Evolutionary conservation across 2,888 invertebrate species (phyloP), one percentile per base, ranked within the genome.

Genomic region (Agrochola circellaris): DNA sequence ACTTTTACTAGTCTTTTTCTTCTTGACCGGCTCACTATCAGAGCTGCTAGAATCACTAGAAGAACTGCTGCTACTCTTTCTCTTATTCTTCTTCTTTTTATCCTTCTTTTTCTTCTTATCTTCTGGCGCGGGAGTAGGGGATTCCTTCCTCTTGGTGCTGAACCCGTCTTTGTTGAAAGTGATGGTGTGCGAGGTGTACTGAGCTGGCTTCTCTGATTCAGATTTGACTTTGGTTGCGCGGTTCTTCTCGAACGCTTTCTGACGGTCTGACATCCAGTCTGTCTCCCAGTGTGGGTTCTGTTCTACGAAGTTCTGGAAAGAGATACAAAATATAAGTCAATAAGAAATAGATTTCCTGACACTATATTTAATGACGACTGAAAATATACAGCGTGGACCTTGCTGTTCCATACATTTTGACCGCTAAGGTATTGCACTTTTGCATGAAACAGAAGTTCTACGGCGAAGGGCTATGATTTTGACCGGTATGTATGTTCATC

Each of bases 231-330:
- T 93, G 30, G 73, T 87, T 2, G 93, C 92, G 9, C 96, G 92
- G 74, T 94, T 92, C 90, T 97, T 96, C 87, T 97, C 97, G 81
- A 97, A 97, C 0, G 98, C 97, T 87, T 97, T 98, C 89, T 98
- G 98, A 8, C 99, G 97, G 93, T 98, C 98, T 15, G 98, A 98
- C 95, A 98, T 97, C 98, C 98, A 99, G 90, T 98, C 98, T 0
- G 98, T 98, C 93, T 99, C 99, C 98, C 98, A 99, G 89, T 98
- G 98, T 0, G 98, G 98, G 95, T 98, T 98, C 93, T 98, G 98
- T 82, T 98, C 98, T 30, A 98, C 97, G 91, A 98, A 98, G 90
- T 97, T 97, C 98, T 99, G 91, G 17, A 45, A 93, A 84, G 72
- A 75, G 62, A 71, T 42, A 69, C 23, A 45, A 65, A 61, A 20